Base-by-base conservation (phyloP, 2,888 invertebrate genomes). In the Venusia cambrica region DNA sequence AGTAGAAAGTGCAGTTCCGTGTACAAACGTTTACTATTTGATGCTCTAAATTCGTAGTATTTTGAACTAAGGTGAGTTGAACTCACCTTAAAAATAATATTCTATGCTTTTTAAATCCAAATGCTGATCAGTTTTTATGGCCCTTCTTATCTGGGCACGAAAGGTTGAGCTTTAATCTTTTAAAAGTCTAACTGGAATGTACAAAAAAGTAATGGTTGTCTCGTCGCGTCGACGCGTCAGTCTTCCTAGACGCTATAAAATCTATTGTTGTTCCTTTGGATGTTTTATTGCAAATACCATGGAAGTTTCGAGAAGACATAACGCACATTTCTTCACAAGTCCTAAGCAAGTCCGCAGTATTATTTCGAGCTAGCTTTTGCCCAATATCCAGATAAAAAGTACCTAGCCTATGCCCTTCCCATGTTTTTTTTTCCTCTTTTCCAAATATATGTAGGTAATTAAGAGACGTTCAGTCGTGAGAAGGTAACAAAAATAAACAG, bases 1-100 rank as follows among this genome's bases (percentile, higher is more conserved):
- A 62, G 75, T 84, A 84, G 85, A 87, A 85, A 87, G 87, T 87
- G 84, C 77, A 75, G 78, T 83, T 80, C 71, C 81, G 74, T 85
- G 87, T 85, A 79, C 73, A 78, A 80, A 78, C 58, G 54, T 66
- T 57, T 62, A 66, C 57, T 74, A 68, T 73, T 75, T 70, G 57
- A 62, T 71, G 71, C 68, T 64, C 72, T 64, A 65, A 70, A 76
- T 81, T 77, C 73, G 54, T 55, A 59, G 73, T 73, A 72, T 68
- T 67, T 58, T 48, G 56, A 62, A 57, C 66, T 58, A 63, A 62
- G 42, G 51, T 46, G 53, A 57, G 47, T 51, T 46, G 59, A 60
- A 57, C 42, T 43, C 72, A 71, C 54, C 62, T 59, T 76, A 74
- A 77, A 64, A 73, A 51, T 49, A 43, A 46, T 48, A 57, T 51